phyloP scores from a whole-genome alignment of 2,888 invertebrate genomes.

The Deilephila elpenor region DNA sequence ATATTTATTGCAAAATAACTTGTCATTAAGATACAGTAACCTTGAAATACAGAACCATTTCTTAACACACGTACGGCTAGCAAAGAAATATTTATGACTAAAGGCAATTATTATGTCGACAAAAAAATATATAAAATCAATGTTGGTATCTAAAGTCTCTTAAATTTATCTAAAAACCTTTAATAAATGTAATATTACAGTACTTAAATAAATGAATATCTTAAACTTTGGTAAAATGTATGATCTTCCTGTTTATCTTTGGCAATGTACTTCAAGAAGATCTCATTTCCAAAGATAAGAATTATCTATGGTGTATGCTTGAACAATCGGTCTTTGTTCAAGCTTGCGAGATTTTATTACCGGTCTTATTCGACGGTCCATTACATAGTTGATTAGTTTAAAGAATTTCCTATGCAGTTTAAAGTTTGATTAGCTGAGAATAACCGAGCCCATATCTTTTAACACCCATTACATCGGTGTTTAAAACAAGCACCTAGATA shows the following conservation, averaged over 20 bases:
- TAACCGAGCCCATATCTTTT: slow-evolving; percentile 3
- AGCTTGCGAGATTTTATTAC: slow-evolving; percentile 15
- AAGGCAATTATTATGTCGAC: too few species aligned
- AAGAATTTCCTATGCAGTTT: neutral
- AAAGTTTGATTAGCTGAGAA: neutral
- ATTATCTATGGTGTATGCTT: slow-evolving; percentile 33
- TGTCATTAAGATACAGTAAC: slow-evolving; percentile 10
- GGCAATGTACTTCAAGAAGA: slow-evolving; percentile 24
- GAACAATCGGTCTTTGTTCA: slow-evolving; percentile 32
- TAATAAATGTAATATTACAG: too few species aligned
- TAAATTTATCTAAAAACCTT: too few species aligned
- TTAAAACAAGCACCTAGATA: neutral
- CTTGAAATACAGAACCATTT: slow-evolving; percentile 4
- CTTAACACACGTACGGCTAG: neutral
- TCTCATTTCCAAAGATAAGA: slow-evolving; percentile 35
- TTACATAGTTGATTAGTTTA: neutral
- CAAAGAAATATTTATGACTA: neutral
- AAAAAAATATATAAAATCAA: too few species aligned
- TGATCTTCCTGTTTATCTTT: slow-evolving; percentile 21
- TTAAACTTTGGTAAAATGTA: neutral
- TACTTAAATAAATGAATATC: neutral
- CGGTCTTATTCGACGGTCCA: slow-evolving; percentile 7
- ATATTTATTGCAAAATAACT: slow-evolving; percentile 27
- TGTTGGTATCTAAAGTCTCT: too few species aligned
- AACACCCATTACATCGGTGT: neutral